phyloP scores from a whole-genome alignment of 2,113 vertebrate genomes.

The Melanostigma gelatinosum region DNA sequence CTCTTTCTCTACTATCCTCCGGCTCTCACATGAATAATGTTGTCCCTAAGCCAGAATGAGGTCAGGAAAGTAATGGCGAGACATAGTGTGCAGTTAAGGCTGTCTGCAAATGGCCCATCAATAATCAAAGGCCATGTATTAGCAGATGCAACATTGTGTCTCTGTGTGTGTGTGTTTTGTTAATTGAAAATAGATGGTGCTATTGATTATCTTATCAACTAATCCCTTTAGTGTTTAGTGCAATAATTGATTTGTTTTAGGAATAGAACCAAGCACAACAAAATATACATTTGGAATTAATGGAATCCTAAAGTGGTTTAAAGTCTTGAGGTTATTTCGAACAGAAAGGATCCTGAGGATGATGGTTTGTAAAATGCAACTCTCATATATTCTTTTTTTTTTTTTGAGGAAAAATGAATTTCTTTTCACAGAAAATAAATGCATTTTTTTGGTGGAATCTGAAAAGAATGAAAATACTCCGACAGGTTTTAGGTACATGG shows the following conservation, averaged over 20 bases:
- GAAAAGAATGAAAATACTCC: not conserved
- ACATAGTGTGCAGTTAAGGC: constrained; percentile 78
- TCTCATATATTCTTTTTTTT: not conserved
- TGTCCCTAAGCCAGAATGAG: constrained; percentile 80
- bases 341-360: not conserved
- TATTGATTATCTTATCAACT: constrained; percentile 45
- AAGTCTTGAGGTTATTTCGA: not conserved
- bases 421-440: not conserved
- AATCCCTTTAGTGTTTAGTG: constrained; percentile 36
- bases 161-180: not conserved
- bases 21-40: constrained; percentile 80
- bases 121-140: constrained; percentile 73
- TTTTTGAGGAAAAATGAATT: not conserved
- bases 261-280: constrained; percentile 18
- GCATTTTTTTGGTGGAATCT: not conserved
- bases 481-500: constrained; percentile 5
- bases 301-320: constrained; percentile 11
- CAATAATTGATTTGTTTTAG: constrained; percentile 27
- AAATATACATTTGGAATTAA: constrained; percentile 13
- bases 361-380: not conserved
- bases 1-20: constrained; percentile 59
- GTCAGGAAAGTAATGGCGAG: constrained; percentile 78
- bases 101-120: constrained; percentile 74
- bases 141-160: constrained; percentile 59
- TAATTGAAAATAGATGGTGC: constrained; percentile 40